Percentiles rank a stretch among this genome's conserved stretches.
These are phyloP conservation scores for Spheniscus humboldti DNA, from an alignment of 2,797 vertebrate genomes.

Conservation along the genomic window DNA sequence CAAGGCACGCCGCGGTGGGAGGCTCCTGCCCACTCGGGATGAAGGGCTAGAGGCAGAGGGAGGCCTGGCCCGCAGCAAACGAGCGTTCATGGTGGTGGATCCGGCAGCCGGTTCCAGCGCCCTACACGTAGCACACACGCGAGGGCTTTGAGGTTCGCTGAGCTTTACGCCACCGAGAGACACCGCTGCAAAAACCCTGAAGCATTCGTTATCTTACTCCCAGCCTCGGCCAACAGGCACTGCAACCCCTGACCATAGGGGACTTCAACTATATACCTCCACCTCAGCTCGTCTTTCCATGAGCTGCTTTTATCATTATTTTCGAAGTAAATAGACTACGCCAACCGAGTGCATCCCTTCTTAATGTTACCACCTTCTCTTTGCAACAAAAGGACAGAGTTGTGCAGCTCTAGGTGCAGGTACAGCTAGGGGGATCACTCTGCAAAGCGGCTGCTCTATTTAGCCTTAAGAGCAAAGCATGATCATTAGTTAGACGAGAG, in stretches of 20 bases:
- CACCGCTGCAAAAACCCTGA: neutral
- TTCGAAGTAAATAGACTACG: neutral
- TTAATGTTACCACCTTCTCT: neutral
- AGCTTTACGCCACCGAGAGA: neutral
- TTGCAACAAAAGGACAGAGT: neutral
- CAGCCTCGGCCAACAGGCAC: neutral
- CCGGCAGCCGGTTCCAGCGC: neutral
- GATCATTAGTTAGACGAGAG: neutral
- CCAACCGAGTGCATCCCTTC: neutral
- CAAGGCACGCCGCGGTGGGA: neutral
- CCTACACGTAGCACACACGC: rapidly evolving
- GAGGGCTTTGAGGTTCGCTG: rapidly evolving
- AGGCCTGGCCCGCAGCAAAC: rapidly evolving
- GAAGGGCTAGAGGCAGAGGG: neutral
- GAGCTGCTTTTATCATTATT: neutral
- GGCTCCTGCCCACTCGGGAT: neutral
- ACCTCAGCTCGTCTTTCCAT: rapidly evolving
- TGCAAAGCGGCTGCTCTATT: neutral
- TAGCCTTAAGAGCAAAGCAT: neutral
- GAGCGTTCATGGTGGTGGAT: rapidly evolving
- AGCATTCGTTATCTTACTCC: rapidly evolving
- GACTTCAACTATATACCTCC: rapidly evolving
- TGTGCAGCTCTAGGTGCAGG: neutral
- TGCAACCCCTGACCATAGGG: rapidly evolving
- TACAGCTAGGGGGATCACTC: neutral